phyloP scores from a whole-genome alignment of 2,797 vertebrate genomes.

The Falco naumanni region DNA sequence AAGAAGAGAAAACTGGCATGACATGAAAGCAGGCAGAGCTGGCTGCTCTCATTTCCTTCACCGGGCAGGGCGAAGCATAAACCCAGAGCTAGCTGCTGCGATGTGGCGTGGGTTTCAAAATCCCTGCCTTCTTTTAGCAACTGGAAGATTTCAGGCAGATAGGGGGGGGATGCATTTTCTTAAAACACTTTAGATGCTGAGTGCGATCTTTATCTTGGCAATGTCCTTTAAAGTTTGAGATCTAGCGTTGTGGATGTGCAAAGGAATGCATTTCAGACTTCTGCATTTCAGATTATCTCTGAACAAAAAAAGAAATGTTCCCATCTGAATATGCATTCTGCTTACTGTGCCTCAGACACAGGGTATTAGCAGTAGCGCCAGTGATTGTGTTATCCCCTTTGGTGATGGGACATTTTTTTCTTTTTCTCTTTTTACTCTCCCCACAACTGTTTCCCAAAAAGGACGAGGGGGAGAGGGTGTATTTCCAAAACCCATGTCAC shows the following conservation, averaged over 20 bases:
- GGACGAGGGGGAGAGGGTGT: not conserved
- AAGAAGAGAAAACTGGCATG: not conserved
- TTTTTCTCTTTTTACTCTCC: not conserved
- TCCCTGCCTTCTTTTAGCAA: not conserved
- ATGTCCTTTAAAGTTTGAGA: conserved; percentile 14
- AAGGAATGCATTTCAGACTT: conserved; percentile 5
- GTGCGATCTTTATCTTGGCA: conserved; percentile 21
- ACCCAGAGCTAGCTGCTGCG: not conserved
- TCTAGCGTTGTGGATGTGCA: not conserved
- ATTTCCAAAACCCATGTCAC: conserved; percentile 72
- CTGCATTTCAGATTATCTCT: conserved; percentile 8
- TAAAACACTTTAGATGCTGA: not conserved
- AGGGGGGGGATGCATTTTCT: not conserved
- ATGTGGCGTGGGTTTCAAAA: not conserved
- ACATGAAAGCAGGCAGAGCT: not conserved
- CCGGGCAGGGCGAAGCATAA: not conserved
- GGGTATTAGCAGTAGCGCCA: not conserved
- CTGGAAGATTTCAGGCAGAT: not conserved
- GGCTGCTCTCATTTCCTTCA: not conserved
- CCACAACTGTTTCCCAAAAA: not conserved
- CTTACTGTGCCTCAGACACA: not conserved
- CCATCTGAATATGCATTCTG: not conserved
- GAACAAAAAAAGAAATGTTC: not conserved
- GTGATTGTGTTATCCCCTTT: conserved; percentile 7
- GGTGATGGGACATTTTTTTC: not conserved